Evolutionary conservation across 2,113 vertebrate species (phyloP).

Genomic region (Pterocles gutturalis): DNA sequence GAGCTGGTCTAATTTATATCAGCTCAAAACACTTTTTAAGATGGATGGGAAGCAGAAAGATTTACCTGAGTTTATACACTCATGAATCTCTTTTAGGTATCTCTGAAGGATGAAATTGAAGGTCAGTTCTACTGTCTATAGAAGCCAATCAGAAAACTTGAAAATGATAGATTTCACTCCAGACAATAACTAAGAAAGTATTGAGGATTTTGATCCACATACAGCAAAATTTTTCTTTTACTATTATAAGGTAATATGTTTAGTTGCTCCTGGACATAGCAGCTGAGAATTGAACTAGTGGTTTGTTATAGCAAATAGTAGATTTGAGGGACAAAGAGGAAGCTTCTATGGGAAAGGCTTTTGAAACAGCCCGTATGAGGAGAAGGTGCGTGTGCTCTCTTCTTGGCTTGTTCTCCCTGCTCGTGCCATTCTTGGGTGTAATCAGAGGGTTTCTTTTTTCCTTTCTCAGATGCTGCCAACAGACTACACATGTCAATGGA

Average conservation of each 20-base stretch:
- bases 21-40: neutral
- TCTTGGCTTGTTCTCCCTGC: neutral
- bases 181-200: neutral
- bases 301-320: neutral
- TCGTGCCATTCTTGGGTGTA: rapidly evolving
- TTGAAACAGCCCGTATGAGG: neutral
- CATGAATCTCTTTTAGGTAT: neutral
- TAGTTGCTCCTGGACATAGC: neutral
- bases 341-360: neutral
- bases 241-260: neutral
- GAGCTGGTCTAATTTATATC: neutral
- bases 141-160: neutral
- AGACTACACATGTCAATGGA: neutral
- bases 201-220: neutral
- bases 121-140: neutral
- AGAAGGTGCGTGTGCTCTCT: neutral
- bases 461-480: neutral
- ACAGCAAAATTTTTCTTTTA: neutral
- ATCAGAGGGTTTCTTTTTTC: neutral
- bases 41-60: neutral
- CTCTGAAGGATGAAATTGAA: neutral
- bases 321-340: neutral
- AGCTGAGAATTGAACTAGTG: neutral
- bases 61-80: neutral
- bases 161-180: neutral